phyloP scores from a whole-genome alignment of 2,888 invertebrate species.

The Margaritifera margaritifera region DNA sequence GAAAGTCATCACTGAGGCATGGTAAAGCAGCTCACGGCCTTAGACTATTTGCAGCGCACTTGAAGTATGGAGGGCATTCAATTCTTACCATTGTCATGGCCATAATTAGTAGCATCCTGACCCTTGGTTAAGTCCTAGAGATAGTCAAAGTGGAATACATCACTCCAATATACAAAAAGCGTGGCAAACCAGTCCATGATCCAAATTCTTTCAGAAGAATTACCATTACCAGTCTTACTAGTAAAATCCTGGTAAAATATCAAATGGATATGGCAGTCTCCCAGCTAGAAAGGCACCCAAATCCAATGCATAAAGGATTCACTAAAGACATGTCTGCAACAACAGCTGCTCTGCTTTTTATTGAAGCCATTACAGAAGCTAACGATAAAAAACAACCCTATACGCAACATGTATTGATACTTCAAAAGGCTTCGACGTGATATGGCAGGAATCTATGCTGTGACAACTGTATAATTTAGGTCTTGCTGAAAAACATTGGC shows the following conservation, averaged over 20 bases:
- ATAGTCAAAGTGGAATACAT: conserved; percentile 6
- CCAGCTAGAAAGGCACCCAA: background rate
- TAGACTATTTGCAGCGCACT: conserved; percentile 2
- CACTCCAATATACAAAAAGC: conserved; percentile 3
- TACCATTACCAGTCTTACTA: conserved; percentile 7
- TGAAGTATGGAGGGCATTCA: conserved; percentile 4
- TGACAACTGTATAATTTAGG: no score
- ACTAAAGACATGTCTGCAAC: conserved; percentile 6
- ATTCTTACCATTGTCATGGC: background rate
- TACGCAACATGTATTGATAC: conserved; percentile 7
- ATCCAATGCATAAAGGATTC: conserved; percentile 11
- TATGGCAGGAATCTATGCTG: conserved; percentile 12
- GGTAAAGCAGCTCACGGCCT: conserved; percentile 2
- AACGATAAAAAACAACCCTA: conserved; percentile 1
- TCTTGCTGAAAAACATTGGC: no score
- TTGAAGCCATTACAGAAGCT: no score
- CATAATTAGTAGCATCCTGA: conserved; percentile 3
- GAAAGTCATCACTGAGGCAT: conserved; percentile 3
- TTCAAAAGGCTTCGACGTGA: conserved; percentile 8
- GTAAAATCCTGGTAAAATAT: conserved; percentile 10
- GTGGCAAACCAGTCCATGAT: conserved; percentile 4
- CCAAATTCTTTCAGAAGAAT: conserved; percentile 12
- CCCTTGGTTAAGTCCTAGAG: background rate
- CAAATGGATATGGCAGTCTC: background rate
- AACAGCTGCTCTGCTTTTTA: background rate